phyloP scores from a whole-genome alignment of 2,797 vertebrate species.

The Tragopan temminckii region DNA sequence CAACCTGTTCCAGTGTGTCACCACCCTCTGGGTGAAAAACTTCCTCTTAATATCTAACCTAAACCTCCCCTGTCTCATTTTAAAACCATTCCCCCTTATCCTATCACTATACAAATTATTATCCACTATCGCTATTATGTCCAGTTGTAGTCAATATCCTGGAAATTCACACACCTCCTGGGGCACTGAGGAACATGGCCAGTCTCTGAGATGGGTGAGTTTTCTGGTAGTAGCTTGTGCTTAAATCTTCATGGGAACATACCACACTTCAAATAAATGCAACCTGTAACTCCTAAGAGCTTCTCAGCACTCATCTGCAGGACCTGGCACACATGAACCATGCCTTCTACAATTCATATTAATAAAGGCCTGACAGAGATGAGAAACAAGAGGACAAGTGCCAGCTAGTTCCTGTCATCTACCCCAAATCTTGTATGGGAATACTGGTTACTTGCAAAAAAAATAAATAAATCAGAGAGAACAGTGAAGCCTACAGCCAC shows the following conservation, averaged over 20 bases:
- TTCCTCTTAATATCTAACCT: too few species aligned
- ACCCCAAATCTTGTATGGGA: not conserved
- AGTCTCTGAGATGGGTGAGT: too few species aligned
- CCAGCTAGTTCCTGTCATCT: not conserved
- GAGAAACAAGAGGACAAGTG: not conserved
- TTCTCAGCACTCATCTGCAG: not conserved
- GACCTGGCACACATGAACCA: not conserved
- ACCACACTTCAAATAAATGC: not conserved
- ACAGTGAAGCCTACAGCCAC: not conserved
- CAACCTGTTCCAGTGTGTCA: too few species aligned
- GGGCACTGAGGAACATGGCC: rapidly evolving
- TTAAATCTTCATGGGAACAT: not conserved
- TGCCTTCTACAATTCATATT: not conserved
- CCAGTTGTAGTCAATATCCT: not conserved
- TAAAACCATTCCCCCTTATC: too few species aligned
- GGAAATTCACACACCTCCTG: not conserved
- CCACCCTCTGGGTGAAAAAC: too few species aligned
- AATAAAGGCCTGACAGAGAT: not conserved
- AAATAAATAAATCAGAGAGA: not conserved
- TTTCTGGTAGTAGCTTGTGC: not conserved
- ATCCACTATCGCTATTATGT: too few species aligned
- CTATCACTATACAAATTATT: too few species aligned
- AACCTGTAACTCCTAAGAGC: not conserved
- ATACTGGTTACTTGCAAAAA: not conserved
- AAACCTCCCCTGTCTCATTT: too few species aligned